Base-by-base conservation (phyloP, 1,140 invertebrate genomes). In the Colletes gigas region DNA sequence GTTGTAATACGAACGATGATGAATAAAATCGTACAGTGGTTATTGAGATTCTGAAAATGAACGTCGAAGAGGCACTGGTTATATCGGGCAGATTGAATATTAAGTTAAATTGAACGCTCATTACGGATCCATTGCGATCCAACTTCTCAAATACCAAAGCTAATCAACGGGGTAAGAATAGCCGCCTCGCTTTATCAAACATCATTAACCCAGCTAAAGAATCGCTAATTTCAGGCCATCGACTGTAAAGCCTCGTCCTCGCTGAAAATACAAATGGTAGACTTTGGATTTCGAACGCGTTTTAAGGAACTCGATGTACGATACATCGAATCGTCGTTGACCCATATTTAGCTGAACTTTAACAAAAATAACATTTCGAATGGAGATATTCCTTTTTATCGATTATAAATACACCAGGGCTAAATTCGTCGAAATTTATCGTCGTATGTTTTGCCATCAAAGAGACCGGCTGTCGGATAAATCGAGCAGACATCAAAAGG, bases 161-260 rank as follows among this genome's bases (percentile, higher is more conserved):
- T 71, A 73, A 79, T 73, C 62, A 12, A 55, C 5, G 14, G 21
- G 52, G 14, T 60, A 30, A 73, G 59, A 79, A 73, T 73, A 79
- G 57, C 77, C 73, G 69, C 14, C 52, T 69, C 39, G 77, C 47
- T 70, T 79, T 72, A 73, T 79, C 77, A 50, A 65, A 21, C 60
- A 21, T 59, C 59, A 79, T 79, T 73, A 73, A 79, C 69, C 78
- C 59, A 65, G 54, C 59, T 65, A 79, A 73, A 54, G 76, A 71
- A 78, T 71, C 67, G 68, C 57, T 78, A 78, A 71, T 78, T 78
- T 54, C 76, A 63, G 66, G 47, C 57, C 57, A 54, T 9, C 59
- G 67, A 62, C 52, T 60, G 57, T 12, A 9, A 57, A 12, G 39
- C 50, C 39, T 67, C 52, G 60, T 75, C 41, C 50, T 47, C 30